Conservation (phyloP, 2,113 vertebrate genomes). For the Oreocharis arfaki region DNA sequence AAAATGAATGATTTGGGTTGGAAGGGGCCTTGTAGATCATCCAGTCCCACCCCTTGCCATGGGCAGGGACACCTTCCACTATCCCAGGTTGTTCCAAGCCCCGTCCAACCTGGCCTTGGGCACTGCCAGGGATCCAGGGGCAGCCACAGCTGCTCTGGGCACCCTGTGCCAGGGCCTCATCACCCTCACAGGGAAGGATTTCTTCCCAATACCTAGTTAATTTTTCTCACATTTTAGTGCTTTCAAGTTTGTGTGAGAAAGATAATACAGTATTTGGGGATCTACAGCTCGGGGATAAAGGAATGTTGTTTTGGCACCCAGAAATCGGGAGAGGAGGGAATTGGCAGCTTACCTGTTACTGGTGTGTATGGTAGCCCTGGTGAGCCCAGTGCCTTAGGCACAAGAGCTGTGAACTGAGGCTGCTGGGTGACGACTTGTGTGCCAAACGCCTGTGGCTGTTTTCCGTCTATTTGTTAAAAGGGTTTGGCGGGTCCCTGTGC, state of each 20-base stretch:
- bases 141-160: neutral
- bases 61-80: neutral
- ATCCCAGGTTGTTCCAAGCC: neutral
- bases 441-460: neutral
- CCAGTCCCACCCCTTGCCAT: neutral
- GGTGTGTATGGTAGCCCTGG: neutral
- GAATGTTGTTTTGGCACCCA: neutral
- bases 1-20: neutral
- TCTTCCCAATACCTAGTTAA: neutral
- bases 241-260: neutral
- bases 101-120: neutral
- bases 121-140: neutral
- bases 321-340: neutral
- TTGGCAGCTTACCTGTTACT: neutral
- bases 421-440: neutral
- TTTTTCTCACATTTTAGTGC: neutral
- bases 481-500: fast-evolving
- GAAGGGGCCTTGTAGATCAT: neutral
- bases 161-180: neutral
- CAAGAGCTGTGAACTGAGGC: neutral
- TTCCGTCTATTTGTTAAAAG: fast-evolving
- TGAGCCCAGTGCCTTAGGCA: neutral
- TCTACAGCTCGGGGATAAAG: neutral
- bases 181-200: neutral
- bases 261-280: neutral